Conservation (phyloP, 2,797 vertebrate species). For the Tympanoctomys barrerae region DNA sequence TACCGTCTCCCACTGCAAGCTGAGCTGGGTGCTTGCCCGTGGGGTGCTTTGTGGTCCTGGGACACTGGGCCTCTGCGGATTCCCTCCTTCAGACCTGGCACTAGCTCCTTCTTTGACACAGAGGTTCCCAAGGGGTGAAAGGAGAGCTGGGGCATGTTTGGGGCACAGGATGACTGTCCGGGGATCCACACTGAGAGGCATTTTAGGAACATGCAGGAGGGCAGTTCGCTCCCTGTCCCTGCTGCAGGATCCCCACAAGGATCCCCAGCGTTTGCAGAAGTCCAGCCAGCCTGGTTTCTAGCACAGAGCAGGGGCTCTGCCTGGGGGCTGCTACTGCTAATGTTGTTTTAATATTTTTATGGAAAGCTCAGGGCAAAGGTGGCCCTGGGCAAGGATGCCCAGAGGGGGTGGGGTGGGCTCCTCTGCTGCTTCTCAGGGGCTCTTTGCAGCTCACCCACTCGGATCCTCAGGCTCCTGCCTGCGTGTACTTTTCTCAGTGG, state of each 20-base stretch:
- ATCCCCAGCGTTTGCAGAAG: background rate
- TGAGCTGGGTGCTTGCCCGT: background rate
- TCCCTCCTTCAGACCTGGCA: constrained; percentile 91
- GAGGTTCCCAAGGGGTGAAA: constrained; percentile 90
- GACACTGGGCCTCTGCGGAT: background rate
- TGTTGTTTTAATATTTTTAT: background rate
- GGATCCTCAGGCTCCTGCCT: background rate
- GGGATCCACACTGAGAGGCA: constrained; percentile 83
- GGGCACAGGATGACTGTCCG: constrained; percentile 77
- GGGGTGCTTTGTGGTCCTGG: background rate
- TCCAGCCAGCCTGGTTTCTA: background rate
- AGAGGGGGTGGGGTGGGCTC: background rate
- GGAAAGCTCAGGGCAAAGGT: background rate
- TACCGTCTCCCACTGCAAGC: background rate
- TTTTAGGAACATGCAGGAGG: constrained; percentile 88
- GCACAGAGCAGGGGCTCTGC: background rate
- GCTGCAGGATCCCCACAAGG: constrained; percentile 68
- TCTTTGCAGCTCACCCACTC: background rate
- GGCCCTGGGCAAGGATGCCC: background rate
- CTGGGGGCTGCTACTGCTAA: background rate
- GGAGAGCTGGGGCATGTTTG: constrained; percentile 90
- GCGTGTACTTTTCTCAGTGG: background rate
- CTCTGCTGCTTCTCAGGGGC: background rate
- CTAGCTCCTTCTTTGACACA: constrained; percentile 88
- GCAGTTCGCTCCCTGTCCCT: constrained; percentile 90